phyloP scores from a whole-genome alignment of 2,888 invertebrate species.

The Drosophila parthenogenetica region DNA sequence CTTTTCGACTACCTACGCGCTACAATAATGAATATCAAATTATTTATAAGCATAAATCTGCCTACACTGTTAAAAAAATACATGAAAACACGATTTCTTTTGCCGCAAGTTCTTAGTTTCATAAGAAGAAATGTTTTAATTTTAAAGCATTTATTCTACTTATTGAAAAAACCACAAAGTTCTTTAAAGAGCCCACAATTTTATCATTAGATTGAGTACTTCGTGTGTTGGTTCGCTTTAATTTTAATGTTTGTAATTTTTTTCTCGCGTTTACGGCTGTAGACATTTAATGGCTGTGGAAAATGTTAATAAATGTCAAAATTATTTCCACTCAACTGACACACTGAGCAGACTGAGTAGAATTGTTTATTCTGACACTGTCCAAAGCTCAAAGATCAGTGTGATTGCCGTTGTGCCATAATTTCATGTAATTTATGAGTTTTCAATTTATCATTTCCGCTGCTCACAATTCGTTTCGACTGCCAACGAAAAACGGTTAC shows the following conservation, averaged over 20 bases:
- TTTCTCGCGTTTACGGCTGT: slow-evolving; percentile 4
- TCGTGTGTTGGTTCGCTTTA: too few species aligned
- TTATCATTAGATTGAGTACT: too few species aligned
- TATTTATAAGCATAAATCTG: slow-evolving; percentile 5
- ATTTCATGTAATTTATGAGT: slow-evolving; percentile 75
- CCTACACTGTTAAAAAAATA: not conserved
- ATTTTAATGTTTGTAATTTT: too few species aligned
- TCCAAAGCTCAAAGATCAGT: slow-evolving; percentile 20
- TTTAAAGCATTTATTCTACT: too few species aligned
- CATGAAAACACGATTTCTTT: not conserved
- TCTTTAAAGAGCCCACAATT: too few species aligned
- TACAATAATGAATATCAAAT: slow-evolving; percentile 46
- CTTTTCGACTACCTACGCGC: slow-evolving; percentile 43
- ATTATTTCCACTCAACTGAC: slow-evolving; percentile 64
- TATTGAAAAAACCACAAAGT: too few species aligned
- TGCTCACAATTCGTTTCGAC: slow-evolving; percentile 11
- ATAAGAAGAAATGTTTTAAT: too few species aligned
- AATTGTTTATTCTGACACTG: slow-evolving; percentile 49
- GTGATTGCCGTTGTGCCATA: slow-evolving; percentile 39
- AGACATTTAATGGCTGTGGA: slow-evolving; percentile 4
- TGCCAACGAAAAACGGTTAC: slow-evolving; percentile 1
- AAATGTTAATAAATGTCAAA: slow-evolving; percentile 78
- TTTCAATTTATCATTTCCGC: slow-evolving; percentile 69
- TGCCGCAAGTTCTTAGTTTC: too few species aligned
- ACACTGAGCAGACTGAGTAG: slow-evolving; percentile 59